These are phyloP conservation scores for Melanotaenia duboulayi DNA, from an alignment of 2,113 vertebrate species.

Conservation along the genomic window DNA sequence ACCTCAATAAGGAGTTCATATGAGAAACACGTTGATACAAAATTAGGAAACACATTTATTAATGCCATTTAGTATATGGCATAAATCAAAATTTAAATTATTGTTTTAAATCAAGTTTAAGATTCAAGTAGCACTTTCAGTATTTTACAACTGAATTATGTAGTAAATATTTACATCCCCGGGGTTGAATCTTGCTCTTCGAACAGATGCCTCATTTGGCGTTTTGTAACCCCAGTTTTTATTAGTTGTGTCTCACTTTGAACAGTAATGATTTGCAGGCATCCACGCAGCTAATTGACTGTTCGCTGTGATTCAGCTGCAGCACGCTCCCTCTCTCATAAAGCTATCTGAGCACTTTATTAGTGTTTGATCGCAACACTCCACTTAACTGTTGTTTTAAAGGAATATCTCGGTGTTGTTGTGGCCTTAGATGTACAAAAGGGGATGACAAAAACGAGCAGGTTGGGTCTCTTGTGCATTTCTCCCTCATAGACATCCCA, in stretches of 20 bases:
- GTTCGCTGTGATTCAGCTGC: conserved; percentile 38
- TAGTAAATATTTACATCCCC: conserved; percentile 42
- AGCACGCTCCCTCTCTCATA: conserved; percentile 32
- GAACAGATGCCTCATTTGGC: conserved; percentile 64
- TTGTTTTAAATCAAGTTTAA: conserved; percentile 22
- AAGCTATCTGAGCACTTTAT: conserved; percentile 46
- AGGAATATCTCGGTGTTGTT: conserved; percentile 21
- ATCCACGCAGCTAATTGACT: conserved; percentile 66
- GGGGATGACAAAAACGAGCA: not conserved
- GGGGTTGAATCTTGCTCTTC: conserved; percentile 42
- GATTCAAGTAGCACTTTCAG: conserved; percentile 54
- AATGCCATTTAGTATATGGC: not conserved
- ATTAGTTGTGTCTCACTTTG: conserved; percentile 68
- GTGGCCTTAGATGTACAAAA: conserved; percentile 19
- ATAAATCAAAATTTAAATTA: not conserved
- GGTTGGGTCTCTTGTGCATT: not conserved
- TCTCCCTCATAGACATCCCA: not conserved
- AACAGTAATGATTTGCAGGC: conserved; percentile 74
- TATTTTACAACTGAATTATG: conserved; percentile 50
- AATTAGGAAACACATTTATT: not conserved
- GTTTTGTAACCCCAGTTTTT: conserved; percentile 54
- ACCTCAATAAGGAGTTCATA: too few species aligned
- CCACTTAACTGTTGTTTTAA: conserved; percentile 28
- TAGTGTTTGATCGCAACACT: conserved; percentile 16
- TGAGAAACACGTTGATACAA: not conserved